Evolutionary conservation across 2,113 vertebrate genomes (phyloP), one percentile per base, ranked within the genome.

Genomic region (Cyprinodon tularosa): DNA sequence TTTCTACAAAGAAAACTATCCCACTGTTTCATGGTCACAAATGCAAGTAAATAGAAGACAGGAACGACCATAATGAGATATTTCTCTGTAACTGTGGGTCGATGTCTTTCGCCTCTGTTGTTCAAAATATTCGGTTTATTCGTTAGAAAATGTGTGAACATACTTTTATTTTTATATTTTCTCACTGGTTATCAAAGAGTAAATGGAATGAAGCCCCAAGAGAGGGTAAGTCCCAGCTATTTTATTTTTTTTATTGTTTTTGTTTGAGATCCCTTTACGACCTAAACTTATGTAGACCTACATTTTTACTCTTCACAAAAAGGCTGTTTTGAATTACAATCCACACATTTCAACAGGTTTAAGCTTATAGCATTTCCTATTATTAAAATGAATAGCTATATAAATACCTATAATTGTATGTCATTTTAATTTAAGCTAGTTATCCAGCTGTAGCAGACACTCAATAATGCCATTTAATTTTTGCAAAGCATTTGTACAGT

Each of bases 61-160:
- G 68, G 38, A 38, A 4, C 10, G 37, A 71, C 59, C 60, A 15
- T 48, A 71, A 38, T 81, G 38, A 77, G 39, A 73, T 17, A 62
- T 74, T 73, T 70, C 68, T 47, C 38, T 71, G 48, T 36, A 72
- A 66, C 29, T 59, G n/a, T 50, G 1, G 1, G 47, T 36, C 62
- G 8, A 44, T 8, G 61, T 59, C 70, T 48, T 66, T 45, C 22
- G 48, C 40, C 44, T 62, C 20, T 61, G 64, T 40, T 11, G 15
- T 45, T 17, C n/a, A 29, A 29, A 29, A 29, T 29, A 29, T 29
- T 29, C 29, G 29, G 29, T 74, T 61, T 48, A 61, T 68, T 47
- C 8, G 40, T 7, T 8, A 37, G 10, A 6, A 63, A 67, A 37
- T 2, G 12, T 57, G 36, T 9, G 3, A 39, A 7, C 59, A 42